Base-by-base conservation (phyloP, 2,797 vertebrate genomes). In the Vultur gryphus region DNA sequence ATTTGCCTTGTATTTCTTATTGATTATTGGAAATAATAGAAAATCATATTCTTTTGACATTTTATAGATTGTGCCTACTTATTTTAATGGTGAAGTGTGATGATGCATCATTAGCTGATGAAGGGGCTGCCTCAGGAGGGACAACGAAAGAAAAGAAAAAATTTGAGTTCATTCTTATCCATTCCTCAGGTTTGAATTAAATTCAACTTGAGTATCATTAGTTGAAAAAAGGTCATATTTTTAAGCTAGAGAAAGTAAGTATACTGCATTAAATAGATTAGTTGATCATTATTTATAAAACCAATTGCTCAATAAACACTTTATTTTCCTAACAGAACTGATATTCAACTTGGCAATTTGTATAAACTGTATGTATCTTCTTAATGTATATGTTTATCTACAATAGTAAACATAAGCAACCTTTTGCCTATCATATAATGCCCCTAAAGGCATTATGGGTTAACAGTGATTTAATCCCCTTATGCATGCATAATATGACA, bases 401-500 rank as follows among this genome's bases (percentile, higher is more conserved):
- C 54, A 93, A 92, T 55, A 73, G 92, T 94, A 96, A 97, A 97
- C 88, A 95, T 89, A 71, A 71, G 93, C 95, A 97, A 97, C 97
- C 96, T 97, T 97, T 97, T 93, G 91, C 97, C 97, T 95, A 21
- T 89, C 90, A 48, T 83, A 96, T 78, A 94, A 96, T 89, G 95
- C 89, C 98, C 98, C 98, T 98, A 97, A 98, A 99, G 99, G 98
- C 98, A 98, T 98, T 98, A 98, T 88, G 98, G 99, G 99, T 99
- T 99, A 99, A 99, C 98, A 98, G 98, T 98, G 98, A 98, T 97
- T 98, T 99, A 99, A 99, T 99, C 99, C 98, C 98, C 98, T 99
- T 99, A 99, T 99, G 99, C 99, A 99, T 99, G 99, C 99, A 99
- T 99, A 98, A 99, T 99, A 98, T 98, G 98, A 99, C 99, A 99